Evolutionary conservation across 2,888 invertebrate genomes (phyloP).

Genomic region (Epirrhoe tristata): DNA sequence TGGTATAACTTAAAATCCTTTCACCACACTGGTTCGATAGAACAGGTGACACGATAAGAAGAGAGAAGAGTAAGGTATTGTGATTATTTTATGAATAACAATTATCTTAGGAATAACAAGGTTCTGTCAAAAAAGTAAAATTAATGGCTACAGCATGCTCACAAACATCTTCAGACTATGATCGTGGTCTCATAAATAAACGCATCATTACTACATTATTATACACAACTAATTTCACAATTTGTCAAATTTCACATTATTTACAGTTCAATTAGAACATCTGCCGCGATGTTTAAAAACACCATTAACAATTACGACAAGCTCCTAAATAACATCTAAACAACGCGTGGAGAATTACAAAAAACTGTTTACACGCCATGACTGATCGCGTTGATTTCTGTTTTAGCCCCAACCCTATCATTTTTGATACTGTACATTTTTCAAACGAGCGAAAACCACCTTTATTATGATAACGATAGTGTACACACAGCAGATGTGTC

Average conservation of each 20-base stretch:
- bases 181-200: conserved; percentile 47
- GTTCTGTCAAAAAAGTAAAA: too few relatives aligned
- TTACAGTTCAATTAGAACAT: conserved; percentile 57
- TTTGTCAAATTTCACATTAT: conserved; percentile 61
- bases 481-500: conserved; percentile 2
- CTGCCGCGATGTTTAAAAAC: conserved; percentile 62
- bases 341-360: conserved; percentile 77
- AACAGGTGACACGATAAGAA: too few relatives aligned
- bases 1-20: too few relatives aligned
- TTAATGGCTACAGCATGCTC: too few relatives aligned
- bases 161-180: too few relatives aligned
- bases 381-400: conserved; percentile 72
- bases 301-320: conserved; percentile 59
- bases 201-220: not conserved
- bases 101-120: too few relatives aligned
- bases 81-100: too few relatives aligned
- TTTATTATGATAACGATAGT: not conserved
- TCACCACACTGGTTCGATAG: too few relatives aligned
- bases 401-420: conserved; percentile 68
- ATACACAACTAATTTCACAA: conserved; percentile 46
- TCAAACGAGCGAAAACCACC: conserved; percentile 13
- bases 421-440: conserved; percentile 24
- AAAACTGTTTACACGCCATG: conserved; percentile 76
- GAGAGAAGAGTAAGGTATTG: too few relatives aligned
- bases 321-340: conserved; percentile 72